Percentiles rank a stretch among this genome's conserved stretches.
These are phyloP conservation scores for Ceraclea dissimilis DNA, from an alignment of 2,888 invertebrate genomes.

Conservation along the genomic window DNA sequence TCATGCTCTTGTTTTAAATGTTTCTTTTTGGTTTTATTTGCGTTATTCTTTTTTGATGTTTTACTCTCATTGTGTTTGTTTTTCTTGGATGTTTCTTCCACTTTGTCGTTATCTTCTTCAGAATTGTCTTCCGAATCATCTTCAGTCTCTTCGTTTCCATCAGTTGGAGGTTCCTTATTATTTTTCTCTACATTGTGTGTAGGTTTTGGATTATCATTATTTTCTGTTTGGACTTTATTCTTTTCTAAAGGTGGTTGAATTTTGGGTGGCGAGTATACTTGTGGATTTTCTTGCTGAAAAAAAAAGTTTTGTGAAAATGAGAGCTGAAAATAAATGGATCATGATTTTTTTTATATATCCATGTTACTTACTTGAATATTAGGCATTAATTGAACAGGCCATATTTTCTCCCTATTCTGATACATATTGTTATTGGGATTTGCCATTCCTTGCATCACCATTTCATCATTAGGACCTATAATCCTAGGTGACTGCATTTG, in stretches of 20 bases:
- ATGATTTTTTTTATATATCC: neutral
- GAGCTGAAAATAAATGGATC: neutral
- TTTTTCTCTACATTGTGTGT: constrained; percentile 11
- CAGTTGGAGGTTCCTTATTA: constrained; percentile 14
- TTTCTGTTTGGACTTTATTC: constrained; percentile 30
- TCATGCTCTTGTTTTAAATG: constrained; percentile 21
- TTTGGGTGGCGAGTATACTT: constrained; percentile 32
- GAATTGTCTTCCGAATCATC: constrained; percentile 17
- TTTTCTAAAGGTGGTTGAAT: constrained; percentile 25
- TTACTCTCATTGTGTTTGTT: constrained; percentile 24
- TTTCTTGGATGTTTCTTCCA: constrained; percentile 13
- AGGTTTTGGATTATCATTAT: constrained; percentile 11
- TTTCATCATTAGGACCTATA: constrained; percentile 13
- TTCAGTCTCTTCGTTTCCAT: constrained; percentile 18
- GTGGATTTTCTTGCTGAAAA: constrained; percentile 18
- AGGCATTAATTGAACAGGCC: constrained; percentile 25
- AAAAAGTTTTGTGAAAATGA: neutral
- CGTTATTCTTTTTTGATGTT: constrained; percentile 21
- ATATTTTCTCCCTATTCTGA: constrained; percentile 26
- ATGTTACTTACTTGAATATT: constrained; percentile 18
- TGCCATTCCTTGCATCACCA: constrained; percentile 18
- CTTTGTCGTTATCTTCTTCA: constrained; percentile 20
- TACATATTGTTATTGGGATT: constrained; percentile 15
- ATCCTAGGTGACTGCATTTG: constrained; percentile 17
- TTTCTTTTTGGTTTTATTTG: constrained; percentile 26